phyloP scores from a whole-genome alignment of 2,888 invertebrate genomes.

The Melieria crassipennis region DNA sequence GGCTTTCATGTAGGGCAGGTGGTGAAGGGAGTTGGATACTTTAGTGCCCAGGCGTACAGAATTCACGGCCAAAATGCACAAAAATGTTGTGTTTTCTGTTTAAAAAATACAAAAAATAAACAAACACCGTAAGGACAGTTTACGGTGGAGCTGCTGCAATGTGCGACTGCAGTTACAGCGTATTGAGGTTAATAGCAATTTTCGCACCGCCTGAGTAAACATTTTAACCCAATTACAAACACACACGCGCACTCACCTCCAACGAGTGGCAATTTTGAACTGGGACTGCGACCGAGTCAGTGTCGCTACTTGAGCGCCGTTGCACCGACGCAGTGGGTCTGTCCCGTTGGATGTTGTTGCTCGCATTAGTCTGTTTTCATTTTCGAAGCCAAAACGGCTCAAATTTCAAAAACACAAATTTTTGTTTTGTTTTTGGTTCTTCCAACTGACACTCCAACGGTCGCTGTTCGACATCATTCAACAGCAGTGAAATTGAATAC shows the following conservation, averaged over 20 bases:
- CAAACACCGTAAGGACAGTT: too few relatives aligned
- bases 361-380: background rate
- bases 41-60: too few relatives aligned
- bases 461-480: too few relatives aligned
- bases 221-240: conserved; percentile 47
- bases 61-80: too few relatives aligned
- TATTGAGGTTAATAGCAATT: conserved; percentile 48
- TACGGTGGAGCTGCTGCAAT: too few relatives aligned
- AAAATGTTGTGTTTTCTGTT: too few relatives aligned
- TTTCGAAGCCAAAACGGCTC: conserved; percentile 4
- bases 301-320: background rate
- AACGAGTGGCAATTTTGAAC: background rate
- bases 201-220: conserved; percentile 45
- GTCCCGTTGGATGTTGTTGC: conserved; percentile 1
- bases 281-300: background rate
- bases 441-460: background rate
- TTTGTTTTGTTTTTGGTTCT: background rate
- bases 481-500: conserved; percentile 33
- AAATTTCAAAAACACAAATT: conserved; percentile 15
- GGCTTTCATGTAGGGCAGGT: too few relatives aligned
- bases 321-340: conserved; percentile 1
- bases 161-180: background rate
- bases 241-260: background rate
- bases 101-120: too few relatives aligned
- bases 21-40: too few relatives aligned